phyloP scores from a whole-genome alignment of 2,113 vertebrate genomes.

The Petromus typicus region DNA sequence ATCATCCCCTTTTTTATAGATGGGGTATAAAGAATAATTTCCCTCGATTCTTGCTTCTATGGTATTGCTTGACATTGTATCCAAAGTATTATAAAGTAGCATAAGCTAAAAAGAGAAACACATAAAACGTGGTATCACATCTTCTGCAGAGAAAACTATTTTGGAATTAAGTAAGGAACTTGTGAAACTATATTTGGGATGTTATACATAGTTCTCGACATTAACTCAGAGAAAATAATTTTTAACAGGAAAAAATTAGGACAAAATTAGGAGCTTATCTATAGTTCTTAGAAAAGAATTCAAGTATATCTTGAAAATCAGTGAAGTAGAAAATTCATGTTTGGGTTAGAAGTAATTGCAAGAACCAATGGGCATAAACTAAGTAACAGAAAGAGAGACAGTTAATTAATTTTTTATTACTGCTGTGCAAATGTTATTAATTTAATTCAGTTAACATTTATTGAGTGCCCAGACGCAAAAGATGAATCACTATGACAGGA shows the following conservation, averaged over 20 bases:
- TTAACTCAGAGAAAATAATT: constrained; percentile 73
- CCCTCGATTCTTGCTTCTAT: constrained; percentile 59
- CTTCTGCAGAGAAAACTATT: constrained; percentile 72
- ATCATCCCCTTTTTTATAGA: constrained; percentile 71
- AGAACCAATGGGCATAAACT: constrained; percentile 70
- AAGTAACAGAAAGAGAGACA: constrained; percentile 74
- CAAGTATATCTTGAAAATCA: constrained; percentile 55
- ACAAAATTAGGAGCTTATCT: constrained; percentile 70
- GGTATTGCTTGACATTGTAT: constrained; percentile 74
- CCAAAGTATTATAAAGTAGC: constrained; percentile 73
- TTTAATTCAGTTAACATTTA: constrained; percentile 81
- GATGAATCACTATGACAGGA: constrained; percentile 71
- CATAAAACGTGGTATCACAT: constrained; percentile 67
- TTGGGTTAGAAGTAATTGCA: constrained; percentile 65
- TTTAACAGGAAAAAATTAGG: constrained; percentile 57
- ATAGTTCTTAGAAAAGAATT: constrained; percentile 62
- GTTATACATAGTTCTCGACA: constrained; percentile 80
- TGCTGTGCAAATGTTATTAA: constrained; percentile 77
- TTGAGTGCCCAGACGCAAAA: constrained; percentile 68
- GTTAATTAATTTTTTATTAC: constrained; percentile 82
- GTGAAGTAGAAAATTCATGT: constrained; percentile 72
- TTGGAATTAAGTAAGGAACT: constrained; percentile 79
- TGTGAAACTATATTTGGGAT: constrained; percentile 77
- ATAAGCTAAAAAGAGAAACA: constrained; percentile 74
- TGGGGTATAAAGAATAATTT: constrained; percentile 62